Base-by-base conservation (phyloP, 2,797 vertebrate genomes). In the Fundulus diaphanus region DNA sequence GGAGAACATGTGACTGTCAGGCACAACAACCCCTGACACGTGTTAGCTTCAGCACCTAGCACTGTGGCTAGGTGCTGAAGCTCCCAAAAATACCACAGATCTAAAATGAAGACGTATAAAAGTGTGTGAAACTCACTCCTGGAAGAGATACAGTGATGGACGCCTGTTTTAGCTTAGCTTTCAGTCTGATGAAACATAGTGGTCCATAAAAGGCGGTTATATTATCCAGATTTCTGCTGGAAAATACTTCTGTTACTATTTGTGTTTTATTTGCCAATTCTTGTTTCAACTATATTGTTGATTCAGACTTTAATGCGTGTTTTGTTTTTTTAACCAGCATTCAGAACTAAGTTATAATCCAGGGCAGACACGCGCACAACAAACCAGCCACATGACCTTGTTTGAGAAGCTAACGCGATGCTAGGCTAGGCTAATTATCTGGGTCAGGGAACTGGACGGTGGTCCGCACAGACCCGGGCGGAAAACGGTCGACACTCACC, bases 401-500 rank as follows among this genome's bases (percentile, higher is more conserved):
- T 86, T 68, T 51, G 33, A 54, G 13, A 73, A n/a, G 85, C 87
- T 86, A 85, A 79, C 78, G 1, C 2, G 63, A 3, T 74, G 73
- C 77, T 85, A 24, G 22, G 74, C 74, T 85, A 24, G 22, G 74
- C 74, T 85, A 88, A 80, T 44, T 57, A 63, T 0, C 3, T 0
- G 5, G 1, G 0, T 11, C 12, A 51, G 1, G 24, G 13, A 22
- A 29, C 20, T 18, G 48, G 40, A 3, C 24, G 44, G 67, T 42
- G 13, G 6, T 15, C 13, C 37, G 59, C n/a, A 0, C 68, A 56
- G 13, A 48, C 15, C n/a, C n/a, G 24, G 5, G 7, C 13, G 4
- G 46, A 0, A 46, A 7, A 1, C 12, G 0, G 0, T 20, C 24
- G 29, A n/a, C 70, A 87, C 95, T 93, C 84, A 98, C 98, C 98